phyloP scores from a whole-genome alignment of 2,113 vertebrate species.

The Platichthys flesus region DNA sequence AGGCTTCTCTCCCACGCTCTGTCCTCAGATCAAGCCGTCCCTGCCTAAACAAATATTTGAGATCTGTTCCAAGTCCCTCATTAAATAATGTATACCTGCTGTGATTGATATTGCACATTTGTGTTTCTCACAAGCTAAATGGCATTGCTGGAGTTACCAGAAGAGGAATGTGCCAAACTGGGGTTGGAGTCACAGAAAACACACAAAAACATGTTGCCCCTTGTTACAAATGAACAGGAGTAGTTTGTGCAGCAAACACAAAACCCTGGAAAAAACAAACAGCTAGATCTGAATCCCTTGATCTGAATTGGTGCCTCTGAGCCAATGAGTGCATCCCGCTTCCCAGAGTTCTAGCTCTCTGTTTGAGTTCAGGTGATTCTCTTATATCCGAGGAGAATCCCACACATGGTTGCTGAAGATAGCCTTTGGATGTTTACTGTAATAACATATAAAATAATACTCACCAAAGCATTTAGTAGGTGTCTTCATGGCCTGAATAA shows the following conservation, averaged over 20 bases:
- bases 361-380: conserved; percentile 46
- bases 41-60: conserved; percentile 76
- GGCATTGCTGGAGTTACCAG: conserved; percentile 61
- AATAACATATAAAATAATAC: not conserved
- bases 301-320: conserved; percentile 37
- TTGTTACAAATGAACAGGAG: conserved; percentile 15
- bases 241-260: conserved; percentile 32
- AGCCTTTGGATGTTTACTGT: not conserved
- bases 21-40: conserved; percentile 41
- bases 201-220: not conserved
- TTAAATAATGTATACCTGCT: conserved; percentile 55
- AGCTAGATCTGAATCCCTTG: conserved; percentile 26
- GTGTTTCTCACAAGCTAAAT: conserved; percentile 48
- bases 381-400: conserved; percentile 20
- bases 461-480: no score
- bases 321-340: conserved; percentile 1
- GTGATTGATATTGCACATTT: conserved; percentile 69
- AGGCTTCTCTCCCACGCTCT: conserved; percentile 68
- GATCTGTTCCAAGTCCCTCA: conserved; percentile 48
- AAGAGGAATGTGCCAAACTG: conserved; percentile 51
- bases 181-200: conserved; percentile 7
- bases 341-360: conserved; percentile 23
- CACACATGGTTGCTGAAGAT: not conserved
- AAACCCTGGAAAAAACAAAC: conserved; percentile 43
- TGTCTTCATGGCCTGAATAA: not conserved